Conservation (phyloP, 1,140 invertebrate species). For the Cydia fagiglandana region DNA sequence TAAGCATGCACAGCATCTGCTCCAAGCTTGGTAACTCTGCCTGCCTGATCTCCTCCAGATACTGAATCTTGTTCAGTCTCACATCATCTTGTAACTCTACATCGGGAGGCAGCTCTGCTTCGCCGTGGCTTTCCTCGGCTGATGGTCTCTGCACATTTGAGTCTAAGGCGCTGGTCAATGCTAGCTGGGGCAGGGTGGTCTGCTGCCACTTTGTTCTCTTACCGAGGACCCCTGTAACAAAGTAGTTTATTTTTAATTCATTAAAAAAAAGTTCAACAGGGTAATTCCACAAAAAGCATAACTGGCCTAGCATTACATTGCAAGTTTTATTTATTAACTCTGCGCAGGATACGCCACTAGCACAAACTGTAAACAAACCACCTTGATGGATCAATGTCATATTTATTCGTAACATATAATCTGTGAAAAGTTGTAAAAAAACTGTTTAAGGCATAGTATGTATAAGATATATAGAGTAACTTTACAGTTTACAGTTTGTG, state of each 20-base stretch:
- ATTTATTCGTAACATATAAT: too few species aligned
- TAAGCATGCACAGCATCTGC: constrained; percentile 86
- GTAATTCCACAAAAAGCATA: too few species aligned
- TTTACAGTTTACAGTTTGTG: too few species aligned
- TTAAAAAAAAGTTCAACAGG: too few species aligned
- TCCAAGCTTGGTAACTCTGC: constrained; percentile 85
- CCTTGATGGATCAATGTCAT: too few species aligned
- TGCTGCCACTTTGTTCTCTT: constrained; percentile 94
- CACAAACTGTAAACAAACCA: too few species aligned
- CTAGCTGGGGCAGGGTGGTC: constrained; percentile 89
- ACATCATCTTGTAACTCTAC: constrained; percentile 91
- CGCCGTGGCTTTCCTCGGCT: constrained; percentile 72
- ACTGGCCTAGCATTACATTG: too few species aligned
- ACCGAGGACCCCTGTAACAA: constrained; percentile 85
- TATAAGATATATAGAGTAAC: too few species aligned
- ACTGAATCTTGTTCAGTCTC: constrained; percentile 88
- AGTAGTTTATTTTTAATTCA: constrained; percentile 8
- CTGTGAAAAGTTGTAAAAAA: too few species aligned
- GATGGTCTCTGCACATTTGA: constrained; percentile 66
- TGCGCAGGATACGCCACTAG: too few species aligned
- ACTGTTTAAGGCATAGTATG: too few species aligned
- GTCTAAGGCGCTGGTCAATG: constrained; percentile 82
- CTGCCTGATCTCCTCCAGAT: constrained; percentile 81
- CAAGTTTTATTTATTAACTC: too few species aligned
- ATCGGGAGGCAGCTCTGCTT: constrained; percentile 80